Evolutionary conservation across 2,113 vertebrate genomes (phyloP), one percentile per base, ranked within the genome.

Genomic region (Rhinolophus ferrumequinum): DNA sequence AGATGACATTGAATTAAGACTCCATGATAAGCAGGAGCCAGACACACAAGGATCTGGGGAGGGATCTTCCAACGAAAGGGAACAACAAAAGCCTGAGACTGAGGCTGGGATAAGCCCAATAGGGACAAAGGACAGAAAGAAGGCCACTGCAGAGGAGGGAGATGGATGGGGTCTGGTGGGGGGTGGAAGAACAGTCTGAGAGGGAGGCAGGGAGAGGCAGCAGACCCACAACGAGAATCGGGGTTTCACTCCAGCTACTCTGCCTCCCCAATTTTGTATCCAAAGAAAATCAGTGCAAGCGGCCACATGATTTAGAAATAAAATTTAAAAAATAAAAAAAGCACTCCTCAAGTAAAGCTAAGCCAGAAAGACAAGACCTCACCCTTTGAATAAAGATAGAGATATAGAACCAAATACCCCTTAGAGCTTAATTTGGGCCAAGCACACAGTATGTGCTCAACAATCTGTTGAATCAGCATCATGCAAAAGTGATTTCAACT

Each of bases 251-350:
- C 47, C 8, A 72, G 33, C 11, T 75, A 81, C 60, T 72, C 41
- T 82, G 41, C 47, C 60, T 69, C n/a, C 26, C 35, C 7, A 54
- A 88, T 76, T 76, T 19, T 58, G 38, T 8, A 4, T 41, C 44
- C 91, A 96, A 89, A 88, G 44, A 75, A 95, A 83, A 95, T 72
- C 50, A 93, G 41, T 41, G 84, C 76, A 87, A 88, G 76, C 47
- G 30, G 84, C 41, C 58, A 81, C 1, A 6, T 64, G 35, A 58
- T 38, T 94, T 35, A 52, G 50, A 94, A 96, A 94, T n/a, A 54
- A 44, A 38, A 44, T 47, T 82, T 60, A 50, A 50, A 52, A 14
- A 28, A 76, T 62, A 93, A 38, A 44, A 44, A 44, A 44, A 7
- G 41, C 89, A 33, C 22, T 79, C 12, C 10, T 58, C 52, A 50